A percentile compares a stretch with the other conserved stretches of the same genome.
phyloP scores from a whole-genome alignment of 1,140 invertebrate genomes.

The Cotesia glomerata region DNA sequence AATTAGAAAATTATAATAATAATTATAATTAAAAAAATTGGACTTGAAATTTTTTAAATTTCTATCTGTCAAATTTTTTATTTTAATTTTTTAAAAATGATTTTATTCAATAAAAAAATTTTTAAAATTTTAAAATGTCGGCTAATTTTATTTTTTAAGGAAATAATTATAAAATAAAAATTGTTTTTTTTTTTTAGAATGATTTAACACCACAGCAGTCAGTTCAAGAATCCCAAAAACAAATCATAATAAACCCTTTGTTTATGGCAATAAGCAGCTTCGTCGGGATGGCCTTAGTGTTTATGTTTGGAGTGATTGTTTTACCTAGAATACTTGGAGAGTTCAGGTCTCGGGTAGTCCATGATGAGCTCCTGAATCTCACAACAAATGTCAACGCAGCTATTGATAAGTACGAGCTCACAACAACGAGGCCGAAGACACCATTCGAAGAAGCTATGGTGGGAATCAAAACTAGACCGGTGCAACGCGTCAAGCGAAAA shows the following conservation, averaged over 20 bases:
- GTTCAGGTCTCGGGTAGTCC: constrained; percentile 37
- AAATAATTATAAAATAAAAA: neutral
- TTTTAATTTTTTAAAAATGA: no score
- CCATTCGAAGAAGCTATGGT: constrained; percentile 9
- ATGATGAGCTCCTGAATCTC: constrained; percentile 42
- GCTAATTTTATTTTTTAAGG: no score
- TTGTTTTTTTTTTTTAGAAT: constrained; percentile 31
- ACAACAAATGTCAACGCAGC: constrained; percentile 43
- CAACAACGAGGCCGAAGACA: constrained; percentile 20
- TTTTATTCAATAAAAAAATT: no score
- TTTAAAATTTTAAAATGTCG: no score
- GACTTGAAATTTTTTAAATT: neutral
- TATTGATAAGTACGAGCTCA: constrained; percentile 36
- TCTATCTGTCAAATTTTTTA: no score
- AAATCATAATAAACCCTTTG: constrained; percentile 42
- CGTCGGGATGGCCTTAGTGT: constrained; percentile 46
- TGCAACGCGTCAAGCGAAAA: constrained; percentile 5
- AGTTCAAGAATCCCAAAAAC: constrained; percentile 38
- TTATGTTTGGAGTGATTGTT: constrained; percentile 46
- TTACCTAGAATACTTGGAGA: constrained; percentile 40
- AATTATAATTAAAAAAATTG: neutral
- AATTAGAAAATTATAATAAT: no score
- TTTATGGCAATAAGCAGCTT: constrained; percentile 49
- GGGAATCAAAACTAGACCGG: constrained; percentile 27
- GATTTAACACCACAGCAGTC: constrained; percentile 27